Base-by-base conservation (phyloP, 2,888 invertebrate species). In the Steinernema carpocapsae region DNA sequence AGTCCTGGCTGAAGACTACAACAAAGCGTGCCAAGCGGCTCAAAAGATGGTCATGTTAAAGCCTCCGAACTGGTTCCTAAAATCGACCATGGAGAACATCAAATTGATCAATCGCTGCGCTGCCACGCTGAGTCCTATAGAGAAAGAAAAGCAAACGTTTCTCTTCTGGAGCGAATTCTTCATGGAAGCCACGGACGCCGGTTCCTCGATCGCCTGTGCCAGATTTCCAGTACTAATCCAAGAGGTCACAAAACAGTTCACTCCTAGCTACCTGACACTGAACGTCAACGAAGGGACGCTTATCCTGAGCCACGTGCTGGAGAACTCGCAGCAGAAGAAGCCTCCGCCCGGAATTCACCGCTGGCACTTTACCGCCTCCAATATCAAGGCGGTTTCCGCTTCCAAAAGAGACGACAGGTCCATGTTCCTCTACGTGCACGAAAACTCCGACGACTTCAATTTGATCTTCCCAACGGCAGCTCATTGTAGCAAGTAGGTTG, bases 81-180 rank as follows among this genome's bases (percentile, higher is more conserved):
- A 97, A 88, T 94, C 94, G 0, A 95, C 95, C n/a, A 93, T 95
- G 88, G 94, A 94, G 24, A 97, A 97, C 89, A 96, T 97, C 82
- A 92, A 93, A 82, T 90, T 99, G 76, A 97, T 97, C 87, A 94
- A 88, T 78, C 91, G 93, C 79, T 96, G 95, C 76, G 83, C 87
- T 4, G 85, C 84, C 17, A 84, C 83, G n/a, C 78, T 83, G 43
- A 81, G 81, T 24, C 83, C 83, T 0, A 77, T 83, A 12, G 82
- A 83, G 75, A 83, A 81, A 70, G 83, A 82, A 70, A 83, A 83
- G 46, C 77, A 83, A 32, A 79, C 78, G 7, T 97, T 97, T 88
- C 92, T 93, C 81, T 97, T 97, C 89, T 97, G 97, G 97, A 94
- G 96, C 92, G 97, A 99, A 87, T 97, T 94, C 89, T 97, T 99